These are phyloP conservation scores for Melanerpes aurifrons DNA, from an alignment of 2,113 vertebrate genomes.

Conservation along the genomic window DNA sequence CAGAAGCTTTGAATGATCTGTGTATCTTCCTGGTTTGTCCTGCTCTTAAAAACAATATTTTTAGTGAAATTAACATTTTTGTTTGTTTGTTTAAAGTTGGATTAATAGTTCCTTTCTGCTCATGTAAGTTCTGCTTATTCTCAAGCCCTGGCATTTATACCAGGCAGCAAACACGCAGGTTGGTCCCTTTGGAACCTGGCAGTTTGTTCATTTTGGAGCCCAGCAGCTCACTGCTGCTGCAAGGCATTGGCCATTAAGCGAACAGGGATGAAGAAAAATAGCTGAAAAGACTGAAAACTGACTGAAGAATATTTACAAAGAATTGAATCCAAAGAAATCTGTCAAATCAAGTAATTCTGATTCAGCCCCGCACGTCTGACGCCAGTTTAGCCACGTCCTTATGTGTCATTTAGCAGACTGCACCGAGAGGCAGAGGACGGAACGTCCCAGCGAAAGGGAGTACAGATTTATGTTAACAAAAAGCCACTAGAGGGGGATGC, in stretches of 20 bases:
- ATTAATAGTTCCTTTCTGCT: background rate
- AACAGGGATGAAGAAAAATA: background rate
- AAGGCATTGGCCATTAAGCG: background rate
- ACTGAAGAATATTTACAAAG: background rate
- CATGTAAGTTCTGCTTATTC: rapidly evolving
- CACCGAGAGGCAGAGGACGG: background rate
- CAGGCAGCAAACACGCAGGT: background rate
- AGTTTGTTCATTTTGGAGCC: background rate
- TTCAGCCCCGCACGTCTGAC: background rate
- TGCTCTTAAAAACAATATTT: background rate
- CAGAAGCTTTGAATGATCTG: background rate
- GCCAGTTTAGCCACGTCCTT: rapidly evolving
- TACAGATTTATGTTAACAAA: background rate
- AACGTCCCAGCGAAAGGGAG: rapidly evolving
- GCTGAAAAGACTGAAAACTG: background rate
- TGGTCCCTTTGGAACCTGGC: rapidly evolving
- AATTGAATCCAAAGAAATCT: background rate
- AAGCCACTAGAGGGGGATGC: slow-evolving; percentile 64
- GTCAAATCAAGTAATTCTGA: background rate
- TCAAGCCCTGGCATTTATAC: background rate
- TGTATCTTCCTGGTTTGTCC: background rate
- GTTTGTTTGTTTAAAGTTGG: background rate
- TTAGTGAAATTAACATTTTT: background rate
- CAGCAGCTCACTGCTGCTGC: background rate
- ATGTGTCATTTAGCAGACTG: background rate